These are phyloP conservation scores for Unio pictorum DNA, from an alignment of 2,888 invertebrate species.

Conservation along the genomic window DNA sequence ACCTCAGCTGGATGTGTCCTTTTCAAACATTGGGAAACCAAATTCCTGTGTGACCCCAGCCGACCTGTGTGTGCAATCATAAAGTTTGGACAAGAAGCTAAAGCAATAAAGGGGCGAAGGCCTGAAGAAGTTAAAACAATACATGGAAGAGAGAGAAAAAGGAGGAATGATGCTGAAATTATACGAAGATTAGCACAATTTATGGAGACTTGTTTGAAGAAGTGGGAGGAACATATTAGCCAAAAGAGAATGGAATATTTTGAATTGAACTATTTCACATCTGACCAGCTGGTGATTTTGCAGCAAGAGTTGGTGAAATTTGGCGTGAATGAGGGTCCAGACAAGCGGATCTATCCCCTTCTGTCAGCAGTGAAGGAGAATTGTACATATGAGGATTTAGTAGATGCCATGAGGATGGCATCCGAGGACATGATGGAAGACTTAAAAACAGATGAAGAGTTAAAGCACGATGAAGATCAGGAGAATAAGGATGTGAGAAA, in stretches of 20 bases:
- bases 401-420: constrained; percentile 30
- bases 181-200: constrained; percentile 37
- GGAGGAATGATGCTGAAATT: constrained; percentile 23
- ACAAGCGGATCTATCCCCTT: constrained; percentile 30
- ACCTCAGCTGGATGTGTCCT: constrained; percentile 50
- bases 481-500: constrained; percentile 3
- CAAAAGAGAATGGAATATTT: constrained; percentile 28
- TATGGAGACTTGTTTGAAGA: constrained; percentile 41
- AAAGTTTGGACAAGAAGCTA: constrained; percentile 25
- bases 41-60: constrained; percentile 38
- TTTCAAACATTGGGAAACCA: constrained; percentile 44
- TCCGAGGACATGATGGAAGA: constrained; percentile 1
- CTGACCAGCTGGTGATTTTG: constrained; percentile 57
- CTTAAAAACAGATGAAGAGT: no score
- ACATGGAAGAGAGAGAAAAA: constrained; percentile 11
- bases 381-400: constrained; percentile 18
- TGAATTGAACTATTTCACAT: constrained; percentile 51
- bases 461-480: no score
- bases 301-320: constrained; percentile 42
- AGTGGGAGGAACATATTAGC: constrained; percentile 42
- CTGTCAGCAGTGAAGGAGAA: constrained; percentile 30
- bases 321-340: constrained; percentile 15
- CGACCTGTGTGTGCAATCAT: constrained; percentile 24
- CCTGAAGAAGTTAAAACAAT: not conserved
- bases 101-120: not conserved